Base-by-base conservation (phyloP, 2,888 invertebrate species). In the Macrophya alboannulata region DNA sequence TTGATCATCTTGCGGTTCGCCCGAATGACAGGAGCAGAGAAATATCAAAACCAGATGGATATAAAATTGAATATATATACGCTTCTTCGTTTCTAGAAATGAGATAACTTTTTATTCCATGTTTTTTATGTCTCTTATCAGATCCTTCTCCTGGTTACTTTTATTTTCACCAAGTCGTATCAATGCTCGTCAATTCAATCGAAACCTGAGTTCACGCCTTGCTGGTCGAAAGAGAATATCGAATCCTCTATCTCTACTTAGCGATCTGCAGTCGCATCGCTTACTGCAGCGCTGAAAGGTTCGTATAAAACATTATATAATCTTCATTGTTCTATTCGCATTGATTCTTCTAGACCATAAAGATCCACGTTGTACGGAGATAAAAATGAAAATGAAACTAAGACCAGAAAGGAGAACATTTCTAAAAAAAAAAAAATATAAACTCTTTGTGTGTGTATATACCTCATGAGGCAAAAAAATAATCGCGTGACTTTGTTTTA, bases 71-170 rank as follows among this genome's bases (percentile, higher is more conserved):
- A 45, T n/a, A 6, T n/a, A 15, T 43, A 72, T 43, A 74, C 72
- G 31, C 4, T 1, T 43, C 10, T n/a, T 43, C 43, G 45, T 62
- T 62, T 2, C 62, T 25, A 25, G 62, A 25, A 62, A 62, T 21
- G 72, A 43, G 45, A 74, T 74, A 74, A 45, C 72, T 74, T 74
- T 74, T 45, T 74, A 43, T 45, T n/a, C 9, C 10, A n/a, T 21
- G 21, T n/a, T 55, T 77, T 76, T 55, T 77, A 21, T 10, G 9
- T 51, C 31, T 37, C 37, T 51, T 55, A 37, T 55, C 43, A 55
- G 77, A 77, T 51, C 77, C 17, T 77, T 0, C 25, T 12, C 62
- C 25, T 9, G 51, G 31, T 55, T 55, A 51, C 37, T 77, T 55
- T 55, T 31, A 51, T n/a, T 43, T 55, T 55, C 55, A 77, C 51